A percentile compares a stretch with the other conserved stretches of the same genome.
Conservation (phyloP, 1,140 invertebrate genomes). For the Aphelenchoides fujianensis region DNA sequence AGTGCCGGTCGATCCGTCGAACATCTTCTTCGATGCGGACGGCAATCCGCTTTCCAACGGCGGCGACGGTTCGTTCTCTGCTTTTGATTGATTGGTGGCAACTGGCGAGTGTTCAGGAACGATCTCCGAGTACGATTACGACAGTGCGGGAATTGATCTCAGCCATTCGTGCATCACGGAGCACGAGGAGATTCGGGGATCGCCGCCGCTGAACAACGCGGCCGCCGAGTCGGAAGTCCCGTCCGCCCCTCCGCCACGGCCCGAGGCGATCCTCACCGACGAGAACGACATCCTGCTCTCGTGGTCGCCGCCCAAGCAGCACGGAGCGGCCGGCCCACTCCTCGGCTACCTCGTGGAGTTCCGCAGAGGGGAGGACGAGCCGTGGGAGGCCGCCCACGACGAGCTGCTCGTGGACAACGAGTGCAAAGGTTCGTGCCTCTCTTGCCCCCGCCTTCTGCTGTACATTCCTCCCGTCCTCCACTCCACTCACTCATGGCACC, state of each 20-base stretch:
- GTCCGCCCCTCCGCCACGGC: constrained; percentile 50
- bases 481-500: too few relatives aligned
- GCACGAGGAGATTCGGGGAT: constrained; percentile 39
- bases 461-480: too few relatives aligned
- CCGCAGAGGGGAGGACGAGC: constrained; percentile 38
- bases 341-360: constrained; percentile 55
- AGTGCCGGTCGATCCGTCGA: constrained; percentile 53
- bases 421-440: constrained; percentile 46
- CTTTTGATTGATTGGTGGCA: neutral
- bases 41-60: constrained; percentile 56
- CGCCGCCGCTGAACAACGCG: neutral
- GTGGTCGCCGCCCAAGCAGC: constrained; percentile 46
- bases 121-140: constrained; percentile 20
- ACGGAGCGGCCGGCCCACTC: constrained; percentile 40
- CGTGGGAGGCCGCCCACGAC: constrained; percentile 54
- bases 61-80: constrained; percentile 36
- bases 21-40: constrained; percentile 57
- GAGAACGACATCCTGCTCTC: constrained; percentile 47
- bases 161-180: constrained; percentile 47
- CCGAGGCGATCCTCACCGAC: constrained; percentile 51
- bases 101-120: constrained; percentile 1
- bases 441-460: neutral
- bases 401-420: constrained; percentile 50
- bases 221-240: constrained; percentile 34
- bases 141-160: constrained; percentile 53